Base-by-base conservation (phyloP, 2,888 invertebrate genomes). In the Amphipyra berbera region DNA sequence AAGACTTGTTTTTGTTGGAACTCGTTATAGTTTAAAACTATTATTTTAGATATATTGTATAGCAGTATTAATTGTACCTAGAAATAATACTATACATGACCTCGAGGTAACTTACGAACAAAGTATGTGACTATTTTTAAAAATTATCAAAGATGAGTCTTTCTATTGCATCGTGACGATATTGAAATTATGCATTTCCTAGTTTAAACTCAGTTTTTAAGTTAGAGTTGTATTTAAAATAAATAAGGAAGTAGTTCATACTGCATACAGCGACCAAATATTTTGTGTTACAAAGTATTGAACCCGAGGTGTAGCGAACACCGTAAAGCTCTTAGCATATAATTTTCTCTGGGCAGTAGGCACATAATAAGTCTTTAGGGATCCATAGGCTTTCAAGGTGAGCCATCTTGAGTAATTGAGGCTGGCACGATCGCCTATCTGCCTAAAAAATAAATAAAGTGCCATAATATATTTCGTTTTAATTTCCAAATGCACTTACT, bases 261-360 rank as follows among this genome's bases (percentile, higher is more conserved):
- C 67, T 83, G 83, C 86, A 90, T 91, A 90, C 89, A 90, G 90
- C 90, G 84, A 91, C 91, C 91, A 91, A 91, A 91, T 90, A 90
- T 85, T 82, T 82, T 79, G 72, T 81, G 63, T 69, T 68, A 68
- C 71, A 77, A 75, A 75, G 72, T 75, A 75, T 77, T 61, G 58
- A 68, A 70, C 49, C 35, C 37, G 30, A 45, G 56, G 55, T 67
- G 66, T 62, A 52, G 55, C 42, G 27, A 27, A 65, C 57, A 60
- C 57, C 50, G 47, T 46, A 57, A 61, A 62, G 54, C 54, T 73
- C 46, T 37, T 64, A 61, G 53, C 49, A 61, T 9, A 40, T 62
- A 53, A 50, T 73, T 69, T 58, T 69, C 45, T 73, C 44, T 38
- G 44, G 33, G 42, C 42, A 56, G 40, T 53, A 42, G 55, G 33